Conservation (phyloP, 1,140 invertebrate species). For the Calephelis virginiensis region DNA sequence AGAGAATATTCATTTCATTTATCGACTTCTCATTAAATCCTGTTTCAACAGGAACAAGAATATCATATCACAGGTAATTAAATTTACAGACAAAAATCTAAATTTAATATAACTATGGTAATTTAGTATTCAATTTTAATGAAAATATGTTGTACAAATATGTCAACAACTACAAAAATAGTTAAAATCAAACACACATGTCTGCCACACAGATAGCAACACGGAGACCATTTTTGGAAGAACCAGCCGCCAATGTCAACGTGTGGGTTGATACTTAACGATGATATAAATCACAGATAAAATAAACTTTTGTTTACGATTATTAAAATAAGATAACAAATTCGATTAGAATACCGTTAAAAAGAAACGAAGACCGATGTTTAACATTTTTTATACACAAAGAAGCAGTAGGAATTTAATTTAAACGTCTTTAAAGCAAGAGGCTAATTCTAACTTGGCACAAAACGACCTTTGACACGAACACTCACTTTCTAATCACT, state of each 20-base stretch:
- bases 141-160: background rate
- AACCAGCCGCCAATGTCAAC: slow-evolving; percentile 25
- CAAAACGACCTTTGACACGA: too few species aligned
- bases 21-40: too few species aligned
- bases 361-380: background rate
- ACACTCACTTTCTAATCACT: too few species aligned
- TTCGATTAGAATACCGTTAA: slow-evolving; percentile 6
- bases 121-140: background rate
- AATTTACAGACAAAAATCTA: too few species aligned
- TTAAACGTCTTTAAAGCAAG: too few species aligned
- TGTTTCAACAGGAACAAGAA: too few species aligned
- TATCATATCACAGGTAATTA: too few species aligned
- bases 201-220: slow-evolving; percentile 24
- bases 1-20: too few species aligned
- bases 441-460: too few species aligned
- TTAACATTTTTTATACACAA: too few species aligned
- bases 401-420: too few species aligned
- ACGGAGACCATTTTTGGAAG: slow-evolving; percentile 27
- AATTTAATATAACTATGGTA: too few species aligned
- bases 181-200: slow-evolving; percentile 13
- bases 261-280: slow-evolving; percentile 43
- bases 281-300: slow-evolving; percentile 4
- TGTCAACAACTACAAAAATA: background rate
- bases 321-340: background rate
- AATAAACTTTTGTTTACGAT: slow-evolving; percentile 4